These are phyloP conservation scores for Ciconia boyciana DNA, from an alignment of 2,113 vertebrate species.

Conservation along the genomic window DNA sequence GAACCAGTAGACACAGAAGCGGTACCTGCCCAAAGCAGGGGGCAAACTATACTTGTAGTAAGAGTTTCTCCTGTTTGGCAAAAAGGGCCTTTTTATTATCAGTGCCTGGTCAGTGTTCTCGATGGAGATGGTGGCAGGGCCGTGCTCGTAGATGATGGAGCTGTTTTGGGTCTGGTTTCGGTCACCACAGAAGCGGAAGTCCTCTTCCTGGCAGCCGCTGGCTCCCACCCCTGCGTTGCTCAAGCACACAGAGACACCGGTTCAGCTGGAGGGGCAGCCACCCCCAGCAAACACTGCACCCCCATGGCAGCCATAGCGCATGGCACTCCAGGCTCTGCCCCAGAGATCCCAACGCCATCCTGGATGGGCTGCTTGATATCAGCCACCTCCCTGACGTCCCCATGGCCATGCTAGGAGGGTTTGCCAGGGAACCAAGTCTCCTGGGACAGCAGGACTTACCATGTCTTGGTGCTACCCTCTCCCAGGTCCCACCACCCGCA, in stretches of 20 bases:
- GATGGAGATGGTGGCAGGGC: conserved; percentile 22
- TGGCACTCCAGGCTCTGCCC: neutral
- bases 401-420: neutral
- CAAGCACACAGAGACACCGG: rapidly evolving
- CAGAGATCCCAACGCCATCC: neutral
- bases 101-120: conserved; percentile 38
- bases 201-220: neutral
- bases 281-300: rapidly evolving
- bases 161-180: conserved; percentile 70
- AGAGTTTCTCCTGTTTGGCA: neutral
- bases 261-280: neutral
- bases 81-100: conserved; percentile 45
- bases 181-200: conserved; percentile 72
- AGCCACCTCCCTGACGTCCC: neutral
- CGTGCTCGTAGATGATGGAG: neutral
- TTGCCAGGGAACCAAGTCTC: neutral
- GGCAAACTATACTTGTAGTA: neutral
- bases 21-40: conserved; percentile 52
- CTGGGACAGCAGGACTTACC: neutral
- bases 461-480: neutral
- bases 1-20: conserved; percentile 75
- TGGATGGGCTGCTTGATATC: rapidly evolving
- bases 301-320: rapidly evolving
- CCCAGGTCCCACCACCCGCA: neutral
- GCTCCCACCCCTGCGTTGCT: conserved; percentile 7